Evolutionary conservation across 30 jellyfish, hydroid and myxozoan genomes (phyloP).

Genomic region (Pseudorhiza aurosa): DNA sequence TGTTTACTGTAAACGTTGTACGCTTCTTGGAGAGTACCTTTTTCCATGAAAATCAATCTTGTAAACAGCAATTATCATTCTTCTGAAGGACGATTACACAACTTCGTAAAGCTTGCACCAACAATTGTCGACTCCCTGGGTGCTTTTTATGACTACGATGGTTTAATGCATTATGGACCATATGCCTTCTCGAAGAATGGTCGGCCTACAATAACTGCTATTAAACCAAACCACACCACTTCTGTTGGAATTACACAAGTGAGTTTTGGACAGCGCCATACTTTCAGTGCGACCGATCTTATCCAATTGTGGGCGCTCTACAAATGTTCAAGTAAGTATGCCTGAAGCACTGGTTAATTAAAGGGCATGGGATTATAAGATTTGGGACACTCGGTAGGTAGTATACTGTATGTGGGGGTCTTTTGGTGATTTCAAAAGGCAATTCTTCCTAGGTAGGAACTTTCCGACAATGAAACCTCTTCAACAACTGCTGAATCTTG

Average conservation of each 20-base stretch:
- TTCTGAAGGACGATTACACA: constrained; percentile 9
- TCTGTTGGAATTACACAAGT: neutral
- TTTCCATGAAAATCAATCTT: too few species aligned
- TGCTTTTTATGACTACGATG: constrained; percentile 25
- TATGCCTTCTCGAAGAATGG: constrained; percentile 21
- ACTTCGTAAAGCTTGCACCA: constrained; percentile 3
- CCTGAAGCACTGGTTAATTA: neutral
- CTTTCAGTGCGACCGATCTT: constrained; percentile 20
- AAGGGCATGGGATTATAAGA: too few species aligned
- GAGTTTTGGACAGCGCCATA: constrained; percentile 16
- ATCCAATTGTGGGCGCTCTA: constrained; percentile 22
- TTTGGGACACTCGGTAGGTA: too few species aligned
- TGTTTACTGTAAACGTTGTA: neutral
- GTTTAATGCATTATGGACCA: constrained; percentile 30
- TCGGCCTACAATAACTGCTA: constrained; percentile 13
- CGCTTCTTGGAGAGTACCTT: too few species aligned
- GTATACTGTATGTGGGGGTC: too few species aligned
- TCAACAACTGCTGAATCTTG: too few species aligned
- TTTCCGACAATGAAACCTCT: too few species aligned
- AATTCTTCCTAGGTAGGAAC: too few species aligned
- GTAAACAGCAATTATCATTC: neutral
- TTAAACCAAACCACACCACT: constrained; percentile 14
- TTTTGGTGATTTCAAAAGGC: too few species aligned
- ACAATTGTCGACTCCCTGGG: constrained; percentile 22
- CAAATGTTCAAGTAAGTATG: constrained; percentile 4